Percentiles rank a stretch among this genome's conserved stretches.
phyloP scores from a whole-genome alignment of 2,888 invertebrate species.

The Gortyna flavago region DNA sequence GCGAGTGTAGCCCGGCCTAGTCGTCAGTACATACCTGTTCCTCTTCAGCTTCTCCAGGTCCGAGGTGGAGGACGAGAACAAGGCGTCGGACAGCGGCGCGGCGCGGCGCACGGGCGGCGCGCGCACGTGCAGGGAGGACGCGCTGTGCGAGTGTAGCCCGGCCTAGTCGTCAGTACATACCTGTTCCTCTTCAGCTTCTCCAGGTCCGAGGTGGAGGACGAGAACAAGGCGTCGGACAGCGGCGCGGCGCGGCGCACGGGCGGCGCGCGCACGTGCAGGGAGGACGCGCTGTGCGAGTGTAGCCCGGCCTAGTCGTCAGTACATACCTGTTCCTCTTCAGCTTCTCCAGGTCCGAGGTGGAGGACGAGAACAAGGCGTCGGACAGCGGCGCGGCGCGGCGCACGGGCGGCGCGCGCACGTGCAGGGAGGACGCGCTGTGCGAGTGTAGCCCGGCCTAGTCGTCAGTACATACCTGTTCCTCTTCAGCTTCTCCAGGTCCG shows the following conservation, averaged over 20 bases:
- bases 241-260: constrained; percentile 66
- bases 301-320: not conserved
- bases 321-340: constrained; percentile 77
- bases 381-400: constrained; percentile 69
- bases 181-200: constrained; percentile 80
- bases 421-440: constrained; percentile 71
- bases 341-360: constrained; percentile 83
- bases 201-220: constrained; percentile 83
- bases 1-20: not conserved
- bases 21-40: constrained; percentile 67
- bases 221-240: constrained; percentile 74
- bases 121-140: constrained; percentile 71
- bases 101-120: constrained; percentile 62
- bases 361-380: constrained; percentile 77
- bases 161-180: constrained; percentile 39
- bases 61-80: constrained; percentile 80
- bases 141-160: constrained; percentile 61
- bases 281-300: too few relatives aligned
- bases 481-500: constrained; percentile 81
- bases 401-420: constrained; percentile 65
- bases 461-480: constrained; percentile 71
- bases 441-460: not conserved
- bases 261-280: constrained; percentile 51
- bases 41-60: constrained; percentile 81
- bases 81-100: constrained; percentile 74